Conservation (phyloP, 2,888 invertebrate genomes). For the Drosophila austrosaltans region DNA sequence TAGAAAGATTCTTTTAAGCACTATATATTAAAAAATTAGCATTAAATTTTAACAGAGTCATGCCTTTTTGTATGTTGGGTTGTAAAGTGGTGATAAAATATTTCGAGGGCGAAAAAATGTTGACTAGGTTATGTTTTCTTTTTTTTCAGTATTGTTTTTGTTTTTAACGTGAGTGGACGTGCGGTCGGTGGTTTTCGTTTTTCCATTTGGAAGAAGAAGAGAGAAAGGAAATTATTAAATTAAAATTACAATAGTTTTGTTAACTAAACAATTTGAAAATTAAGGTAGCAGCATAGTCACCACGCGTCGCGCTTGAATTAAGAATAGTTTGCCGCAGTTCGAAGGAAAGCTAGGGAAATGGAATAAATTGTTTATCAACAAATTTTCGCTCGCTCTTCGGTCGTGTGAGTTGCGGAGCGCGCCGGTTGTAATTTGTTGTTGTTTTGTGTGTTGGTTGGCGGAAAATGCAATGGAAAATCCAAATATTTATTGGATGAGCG, state of each 20-base stretch:
- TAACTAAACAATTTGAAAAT: background rate
- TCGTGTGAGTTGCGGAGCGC: background rate
- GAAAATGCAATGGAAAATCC: conserved; percentile 69
- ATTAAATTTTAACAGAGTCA: background rate
- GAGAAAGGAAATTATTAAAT: background rate
- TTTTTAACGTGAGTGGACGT: background rate
- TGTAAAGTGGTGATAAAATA: too few relatives aligned
- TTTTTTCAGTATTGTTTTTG: conserved; percentile 2
- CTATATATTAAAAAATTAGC: too few relatives aligned
- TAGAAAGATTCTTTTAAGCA: too few relatives aligned
- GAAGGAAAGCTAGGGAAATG: background rate
- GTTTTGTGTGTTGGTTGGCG: conserved; percentile 67
- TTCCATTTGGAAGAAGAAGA: background rate
- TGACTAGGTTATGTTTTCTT: background rate
- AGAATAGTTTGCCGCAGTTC: background rate
- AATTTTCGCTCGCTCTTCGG: background rate
- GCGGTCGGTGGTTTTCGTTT: background rate
- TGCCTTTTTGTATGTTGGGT: background rate
- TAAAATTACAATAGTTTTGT: background rate
- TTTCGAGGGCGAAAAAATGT: background rate
- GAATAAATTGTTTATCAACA: conserved; percentile 7
- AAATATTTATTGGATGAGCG: conserved; percentile 70
- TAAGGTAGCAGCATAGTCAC: too few relatives aligned
- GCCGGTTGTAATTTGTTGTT: conserved; percentile 20
- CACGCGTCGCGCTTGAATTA: background rate